Evolutionary conservation across 92 coral and sea anemone species (phyloP).

Genomic region (Palythoa heliodiscus): DNA sequence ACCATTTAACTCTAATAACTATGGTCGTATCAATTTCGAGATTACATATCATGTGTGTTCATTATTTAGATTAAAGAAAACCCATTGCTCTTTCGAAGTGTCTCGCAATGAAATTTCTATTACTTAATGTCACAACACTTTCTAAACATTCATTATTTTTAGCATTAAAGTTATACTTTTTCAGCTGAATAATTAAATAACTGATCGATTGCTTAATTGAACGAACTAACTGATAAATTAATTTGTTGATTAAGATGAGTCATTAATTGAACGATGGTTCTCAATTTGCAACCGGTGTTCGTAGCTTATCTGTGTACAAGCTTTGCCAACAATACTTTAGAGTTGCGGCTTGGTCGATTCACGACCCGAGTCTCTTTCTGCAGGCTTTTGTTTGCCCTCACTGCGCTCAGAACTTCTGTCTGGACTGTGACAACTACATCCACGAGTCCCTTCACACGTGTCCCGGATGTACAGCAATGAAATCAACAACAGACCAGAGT

Average conservation of each 20-base stretch:
- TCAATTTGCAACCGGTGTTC: not conserved
- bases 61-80: not conserved
- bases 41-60: not conserved
- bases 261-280: not conserved
- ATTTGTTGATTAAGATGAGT: too few relatives aligned
- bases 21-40: too few relatives aligned
- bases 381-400: conserved; percentile 83
- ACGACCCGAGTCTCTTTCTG: conserved; percentile 1
- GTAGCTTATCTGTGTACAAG: not conserved
- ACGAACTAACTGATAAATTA: too few relatives aligned
- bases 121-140: too few relatives aligned
- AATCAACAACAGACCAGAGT: not conserved
- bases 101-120: too few relatives aligned
- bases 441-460: conserved; percentile 97
- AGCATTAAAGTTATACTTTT: too few relatives aligned
- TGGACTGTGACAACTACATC: conserved; percentile 92
- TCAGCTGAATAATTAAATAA: too few relatives aligned
- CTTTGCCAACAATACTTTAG: too few relatives aligned
- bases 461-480: conserved; percentile 88
- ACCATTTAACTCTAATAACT: too few relatives aligned
- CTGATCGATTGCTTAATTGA: too few relatives aligned
- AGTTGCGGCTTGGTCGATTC: not conserved
- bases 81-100: too few relatives aligned
- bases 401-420: conserved; percentile 76
- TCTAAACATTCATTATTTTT: too few relatives aligned